Conservation (phyloP, 2,888 invertebrate species). For the Perdita meconis region DNA sequence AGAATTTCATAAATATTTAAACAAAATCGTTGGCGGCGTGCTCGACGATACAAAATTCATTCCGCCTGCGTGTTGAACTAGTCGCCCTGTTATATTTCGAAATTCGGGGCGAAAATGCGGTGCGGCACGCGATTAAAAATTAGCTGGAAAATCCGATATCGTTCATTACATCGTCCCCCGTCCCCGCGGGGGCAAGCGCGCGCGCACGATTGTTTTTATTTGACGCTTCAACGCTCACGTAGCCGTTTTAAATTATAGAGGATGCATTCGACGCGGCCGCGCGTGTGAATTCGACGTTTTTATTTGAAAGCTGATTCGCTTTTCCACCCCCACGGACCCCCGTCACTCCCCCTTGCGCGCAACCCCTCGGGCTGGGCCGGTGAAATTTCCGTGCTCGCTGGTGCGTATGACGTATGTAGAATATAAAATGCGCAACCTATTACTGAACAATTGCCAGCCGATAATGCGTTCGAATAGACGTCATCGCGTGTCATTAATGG, state of each 20-base stretch:
- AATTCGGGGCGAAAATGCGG: slow-evolving; percentile 47
- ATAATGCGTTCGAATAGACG: slow-evolving; percentile 70
- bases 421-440: slow-evolving; percentile 74
- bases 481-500: slow-evolving; percentile 69
- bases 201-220: slow-evolving; percentile 65
- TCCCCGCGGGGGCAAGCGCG: slow-evolving; percentile 3
- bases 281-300: slow-evolving; percentile 70
- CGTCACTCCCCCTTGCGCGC: slow-evolving; percentile 8
- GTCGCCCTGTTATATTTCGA: slow-evolving; percentile 38
- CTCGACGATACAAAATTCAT: slow-evolving; percentile 24
- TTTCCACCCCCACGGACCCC: slow-evolving; percentile 37
- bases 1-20: slow-evolving; percentile 59
- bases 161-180: slow-evolving; percentile 69
- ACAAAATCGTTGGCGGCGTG: slow-evolving; percentile 15
- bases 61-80: slow-evolving; percentile 32
- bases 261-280: slow-evolving; percentile 62
- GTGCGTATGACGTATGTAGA: slow-evolving; percentile 73
- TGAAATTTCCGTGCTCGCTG: slow-evolving; percentile 68
- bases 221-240: slow-evolving; percentile 67
- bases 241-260: slow-evolving; percentile 69
- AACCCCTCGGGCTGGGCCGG: slow-evolving; percentile 40
- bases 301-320: slow-evolving; percentile 71
- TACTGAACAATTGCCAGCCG: slow-evolving; percentile 69
- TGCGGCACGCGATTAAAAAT: slow-evolving; percentile 65
- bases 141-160: slow-evolving; percentile 69